A percentile compares a stretch with the other conserved stretches of the same genome.
phyloP scores from a whole-genome alignment of 2,113 vertebrate genomes.

The Vulpes lagopus region DNA sequence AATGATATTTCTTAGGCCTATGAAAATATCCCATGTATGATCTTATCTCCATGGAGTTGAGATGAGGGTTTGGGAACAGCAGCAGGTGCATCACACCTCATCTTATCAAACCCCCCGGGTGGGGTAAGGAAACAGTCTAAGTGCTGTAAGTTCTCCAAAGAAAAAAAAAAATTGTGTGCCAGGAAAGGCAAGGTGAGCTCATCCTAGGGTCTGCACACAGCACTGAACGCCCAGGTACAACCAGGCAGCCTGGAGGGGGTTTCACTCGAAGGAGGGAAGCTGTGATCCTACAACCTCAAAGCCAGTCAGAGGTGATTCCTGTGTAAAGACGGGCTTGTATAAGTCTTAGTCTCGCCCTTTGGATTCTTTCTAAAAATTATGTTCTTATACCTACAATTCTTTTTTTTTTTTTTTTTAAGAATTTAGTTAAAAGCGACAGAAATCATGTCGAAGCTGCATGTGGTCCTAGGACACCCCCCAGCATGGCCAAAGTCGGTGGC shows the following conservation, averaged over 20 bases:
- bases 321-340: fast-evolving
- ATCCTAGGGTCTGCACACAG: background rate
- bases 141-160: background rate
- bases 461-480: no score
- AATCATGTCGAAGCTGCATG: no score
- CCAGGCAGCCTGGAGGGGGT: fast-evolving
- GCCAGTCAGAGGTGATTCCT: fast-evolving
- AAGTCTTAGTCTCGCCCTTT: background rate
- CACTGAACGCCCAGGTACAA: fast-evolving
- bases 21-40: background rate
- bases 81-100: fast-evolving
- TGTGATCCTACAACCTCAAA: fast-evolving
- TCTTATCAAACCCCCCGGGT: background rate
- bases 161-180: fast-evolving
- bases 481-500: no score
- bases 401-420: background rate
- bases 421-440: background rate
- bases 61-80: no score
- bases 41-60: background rate
- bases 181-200: background rate
- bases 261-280: background rate
- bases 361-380: background rate
- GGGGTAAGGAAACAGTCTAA: background rate
- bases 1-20: background rate
- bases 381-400: background rate